Conservation (phyloP, 2,888 invertebrate genomes). For the Gymnocheta viridis region DNA sequence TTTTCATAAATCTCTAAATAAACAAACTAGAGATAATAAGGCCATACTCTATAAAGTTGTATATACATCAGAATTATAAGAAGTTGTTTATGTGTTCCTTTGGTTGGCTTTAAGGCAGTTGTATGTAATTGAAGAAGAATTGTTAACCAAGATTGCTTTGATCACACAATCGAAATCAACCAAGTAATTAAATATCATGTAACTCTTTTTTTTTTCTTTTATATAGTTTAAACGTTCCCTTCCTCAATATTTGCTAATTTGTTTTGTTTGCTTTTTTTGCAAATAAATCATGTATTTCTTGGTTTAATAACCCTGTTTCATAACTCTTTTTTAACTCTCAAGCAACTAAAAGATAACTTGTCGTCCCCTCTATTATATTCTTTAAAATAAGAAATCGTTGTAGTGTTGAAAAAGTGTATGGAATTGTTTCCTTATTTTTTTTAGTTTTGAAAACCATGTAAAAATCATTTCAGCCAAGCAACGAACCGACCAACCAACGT, state of each 20-base stretch:
- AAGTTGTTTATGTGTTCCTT: background rate
- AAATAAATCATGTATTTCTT: conserved; percentile 53
- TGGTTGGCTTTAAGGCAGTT: background rate
- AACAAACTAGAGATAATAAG: too few species aligned
- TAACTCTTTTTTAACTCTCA: conserved; percentile 25
- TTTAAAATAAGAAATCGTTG: conserved; percentile 16
- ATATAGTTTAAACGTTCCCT: conserved; percentile 21
- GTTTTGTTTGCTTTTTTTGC: background rate
- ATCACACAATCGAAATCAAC: conserved; percentile 41
- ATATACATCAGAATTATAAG: background rate
- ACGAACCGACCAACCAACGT: conserved; percentile 24
- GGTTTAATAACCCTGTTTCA: conserved; percentile 56
- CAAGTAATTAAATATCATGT: conserved; percentile 51
- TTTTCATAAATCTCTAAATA: too few species aligned
- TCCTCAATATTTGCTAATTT: conserved; percentile 46
- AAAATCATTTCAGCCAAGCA: conserved; percentile 44
- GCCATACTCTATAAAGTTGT: too few species aligned
- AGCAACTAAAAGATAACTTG: background rate
- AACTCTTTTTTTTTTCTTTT: background rate
- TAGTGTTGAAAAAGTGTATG: conserved; percentile 26
- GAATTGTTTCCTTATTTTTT: conserved; percentile 34
- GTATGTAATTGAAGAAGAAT: conserved; percentile 34
- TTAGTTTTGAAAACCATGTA: conserved; percentile 52
- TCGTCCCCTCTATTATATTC: conserved; percentile 1
- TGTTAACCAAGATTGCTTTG: conserved; percentile 33